Evolutionary conservation across 2,113 vertebrate species (phyloP), one percentile per base, ranked within the genome.

Genomic region (Vimba vimba): DNA sequence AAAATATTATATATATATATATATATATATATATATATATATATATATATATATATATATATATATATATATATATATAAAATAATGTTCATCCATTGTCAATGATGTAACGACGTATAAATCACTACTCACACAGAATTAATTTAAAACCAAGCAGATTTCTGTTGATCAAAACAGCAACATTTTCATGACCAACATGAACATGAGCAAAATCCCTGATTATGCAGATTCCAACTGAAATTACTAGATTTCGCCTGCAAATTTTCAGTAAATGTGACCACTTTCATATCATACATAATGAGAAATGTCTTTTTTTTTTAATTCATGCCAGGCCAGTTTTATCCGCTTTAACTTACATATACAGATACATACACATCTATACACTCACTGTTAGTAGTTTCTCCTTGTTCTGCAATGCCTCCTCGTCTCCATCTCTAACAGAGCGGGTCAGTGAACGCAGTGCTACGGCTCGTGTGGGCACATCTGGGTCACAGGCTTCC

Each of bases 401-500:
- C 88, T 97, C 97, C 86, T 93, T 95, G 2, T 87, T 89, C 88
- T 60, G 89, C 2, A 96, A 86, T 0, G 92, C 94, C 79, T 94
- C 93, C 0, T 91, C 89, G 17, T 95, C 87, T 68, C 89, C 88
- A 19, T 90, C 93, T 1, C 91, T 93, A 69, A 97, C 78, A 89
- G 93, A 93, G 73, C 66, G 86, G 85, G 95, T 91, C 8, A 99
- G 93, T 6, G 4, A 79, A 52, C 97, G 95, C 82, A 99, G 89
- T 23, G 97, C 96, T 0, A 95, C 95, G 0, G 96, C 96, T 88
- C 96, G 92, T 13, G 89, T 77, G 0, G 98, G 96, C 64, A 98
- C 92, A 1, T 98, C 96, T 0, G 96, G 95, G 89, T 99, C 96
- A 1, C 93, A 97, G 3, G 97, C 97, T 1, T 96, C 94, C 6